These are phyloP conservation scores for Macroramphosus scolopax DNA, from an alignment of 2,797 vertebrate species.

Conservation along the genomic window DNA sequence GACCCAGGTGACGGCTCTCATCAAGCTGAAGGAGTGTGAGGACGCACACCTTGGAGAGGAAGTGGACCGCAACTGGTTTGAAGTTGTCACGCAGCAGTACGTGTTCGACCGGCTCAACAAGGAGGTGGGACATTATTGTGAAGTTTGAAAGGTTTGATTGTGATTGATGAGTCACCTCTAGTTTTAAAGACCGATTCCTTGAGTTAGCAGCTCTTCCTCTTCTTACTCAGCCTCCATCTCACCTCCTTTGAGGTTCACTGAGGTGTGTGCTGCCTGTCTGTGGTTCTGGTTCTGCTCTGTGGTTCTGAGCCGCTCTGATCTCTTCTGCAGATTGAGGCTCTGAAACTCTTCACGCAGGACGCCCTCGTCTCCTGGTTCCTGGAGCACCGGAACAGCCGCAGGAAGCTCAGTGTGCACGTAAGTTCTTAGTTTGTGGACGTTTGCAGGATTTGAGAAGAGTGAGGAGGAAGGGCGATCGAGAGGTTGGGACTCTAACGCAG, in stretches of 20 bases:
- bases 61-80: conserved; percentile 94
- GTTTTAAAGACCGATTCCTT: conserved; percentile 17
- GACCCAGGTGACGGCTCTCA: conserved; percentile 89
- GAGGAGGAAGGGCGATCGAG: no score
- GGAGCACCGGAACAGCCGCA: conserved; percentile 82
- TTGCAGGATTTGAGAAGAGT: no score
- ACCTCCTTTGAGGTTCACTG: no score
- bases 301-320: no score
- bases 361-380: conserved; percentile 88
- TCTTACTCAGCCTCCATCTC: no score
- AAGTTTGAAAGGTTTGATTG: no score
- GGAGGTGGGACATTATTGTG: no score
- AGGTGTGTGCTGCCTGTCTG: background rate
- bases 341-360: conserved; percentile 84
- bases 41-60: conserved; percentile 96
- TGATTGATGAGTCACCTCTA: no score
- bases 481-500: no score
- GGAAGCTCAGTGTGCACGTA: conserved; percentile 92
- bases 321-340: conserved; percentile 87
- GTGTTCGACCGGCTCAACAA: conserved; percentile 90
- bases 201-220: no score
- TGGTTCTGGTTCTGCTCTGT: no score
- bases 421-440: no score
- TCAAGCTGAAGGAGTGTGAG: conserved; percentile 95
- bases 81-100: conserved; percentile 93